Evolutionary conservation across 1,140 invertebrate species (phyloP).

Genomic region (Pogonomyrmex californicus): DNA sequence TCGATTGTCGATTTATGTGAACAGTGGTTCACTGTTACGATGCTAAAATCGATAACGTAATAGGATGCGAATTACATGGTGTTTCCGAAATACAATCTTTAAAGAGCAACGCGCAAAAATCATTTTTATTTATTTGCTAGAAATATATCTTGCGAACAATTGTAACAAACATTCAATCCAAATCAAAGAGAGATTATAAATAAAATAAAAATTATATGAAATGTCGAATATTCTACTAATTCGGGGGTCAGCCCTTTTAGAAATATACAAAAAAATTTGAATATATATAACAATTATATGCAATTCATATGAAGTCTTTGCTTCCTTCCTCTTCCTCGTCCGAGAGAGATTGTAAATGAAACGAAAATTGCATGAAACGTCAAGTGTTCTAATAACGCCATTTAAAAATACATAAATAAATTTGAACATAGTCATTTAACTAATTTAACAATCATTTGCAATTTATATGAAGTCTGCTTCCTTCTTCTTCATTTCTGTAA

Average conservation of each 20-base stretch:
- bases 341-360: too few species aligned
- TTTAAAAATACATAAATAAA: background rate
- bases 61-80: conserved; percentile 12
- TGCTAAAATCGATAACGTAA: conserved; percentile 51
- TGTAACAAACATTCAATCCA: background rate
- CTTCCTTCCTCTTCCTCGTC: background rate
- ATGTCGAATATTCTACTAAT: background rate
- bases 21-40: background rate
- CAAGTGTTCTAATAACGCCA: background rate
- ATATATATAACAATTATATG: background rate
- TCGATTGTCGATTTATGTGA: conserved; percentile 33
- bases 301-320: background rate
- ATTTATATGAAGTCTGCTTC: background rate
- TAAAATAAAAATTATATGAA: background rate
- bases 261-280: too few species aligned
- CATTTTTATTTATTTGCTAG: background rate
- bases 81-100: conserved; percentile 7
- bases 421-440: background rate
- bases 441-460: background rate
- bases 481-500: background rate
- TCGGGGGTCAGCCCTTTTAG: too few species aligned
- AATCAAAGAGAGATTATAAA: background rate
- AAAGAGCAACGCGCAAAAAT: background rate
- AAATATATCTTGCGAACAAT: background rate
- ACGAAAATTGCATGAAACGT: too few species aligned